A percentile compares a stretch with the other conserved stretches of the same genome.
These are phyloP conservation scores for Scleropages formosus DNA, from an alignment of 2,797 vertebrate species.

Conservation along the genomic window DNA sequence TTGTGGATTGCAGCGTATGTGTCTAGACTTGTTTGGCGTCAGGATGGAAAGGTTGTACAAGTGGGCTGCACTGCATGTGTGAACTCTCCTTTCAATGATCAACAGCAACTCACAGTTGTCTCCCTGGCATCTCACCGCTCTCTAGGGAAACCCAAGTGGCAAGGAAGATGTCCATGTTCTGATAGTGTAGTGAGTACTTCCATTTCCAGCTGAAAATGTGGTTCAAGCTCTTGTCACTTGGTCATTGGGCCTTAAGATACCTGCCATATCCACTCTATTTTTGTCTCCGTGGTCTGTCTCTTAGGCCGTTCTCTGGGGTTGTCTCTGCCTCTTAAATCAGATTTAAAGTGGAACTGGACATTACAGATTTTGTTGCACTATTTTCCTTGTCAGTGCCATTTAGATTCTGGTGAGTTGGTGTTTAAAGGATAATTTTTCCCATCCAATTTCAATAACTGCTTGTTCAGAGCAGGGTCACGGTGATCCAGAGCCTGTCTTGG, in stretches of 20 bases:
- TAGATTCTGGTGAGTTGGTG: neutral
- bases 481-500: too few relatives aligned
- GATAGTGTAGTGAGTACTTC: conserved; percentile 22
- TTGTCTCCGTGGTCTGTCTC: conserved; percentile 2
- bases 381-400: conserved; percentile 29
- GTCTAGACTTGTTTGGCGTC: neutral
- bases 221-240: conserved; percentile 26
- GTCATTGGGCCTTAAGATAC: conserved; percentile 17
- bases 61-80: conserved; percentile 14
- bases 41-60: neutral
- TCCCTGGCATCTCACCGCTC: neutral
- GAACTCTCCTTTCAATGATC: conserved; percentile 15
- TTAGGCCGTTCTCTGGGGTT: neutral
- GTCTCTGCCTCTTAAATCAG: conserved; percentile 30
- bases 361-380: conserved; percentile 26
- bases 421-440: too few relatives aligned
- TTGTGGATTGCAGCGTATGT: neutral
- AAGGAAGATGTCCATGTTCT: conserved; percentile 15
- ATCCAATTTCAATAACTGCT: too few relatives aligned
- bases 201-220: conserved; percentile 1
- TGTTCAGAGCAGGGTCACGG: too few relatives aligned
- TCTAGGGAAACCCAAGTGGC: conserved; percentile 3
- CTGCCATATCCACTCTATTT: conserved; percentile 32
- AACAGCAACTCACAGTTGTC: neutral
- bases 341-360: conserved; percentile 33